Percentiles rank a stretch among this genome's conserved stretches.
These are phyloP conservation scores for Synergus japonicus DNA, from an alignment of 2,888 invertebrate species.

Conservation along the genomic window DNA sequence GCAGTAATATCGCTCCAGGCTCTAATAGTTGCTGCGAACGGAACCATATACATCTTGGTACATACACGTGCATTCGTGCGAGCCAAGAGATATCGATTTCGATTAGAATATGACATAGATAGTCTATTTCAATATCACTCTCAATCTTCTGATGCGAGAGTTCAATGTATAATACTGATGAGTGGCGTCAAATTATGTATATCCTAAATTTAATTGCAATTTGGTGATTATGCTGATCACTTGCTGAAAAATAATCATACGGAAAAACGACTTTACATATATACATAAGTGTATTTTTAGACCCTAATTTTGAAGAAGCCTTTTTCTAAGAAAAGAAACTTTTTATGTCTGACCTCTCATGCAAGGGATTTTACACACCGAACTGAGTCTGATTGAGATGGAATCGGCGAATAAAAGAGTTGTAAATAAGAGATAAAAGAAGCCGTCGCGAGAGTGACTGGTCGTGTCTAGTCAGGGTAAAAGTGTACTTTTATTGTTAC, in stretches of 20 bases:
- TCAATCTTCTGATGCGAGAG: too few relatives aligned
- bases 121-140: too few relatives aligned
- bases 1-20: slow-evolving; percentile 73
- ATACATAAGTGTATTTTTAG: too few relatives aligned
- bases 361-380: background rate
- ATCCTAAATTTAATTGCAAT: too few relatives aligned
- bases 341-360: slow-evolving; percentile 4
- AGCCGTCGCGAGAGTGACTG: slow-evolving; percentile 70
- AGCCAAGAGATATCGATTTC: slow-evolving; percentile 53
- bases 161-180: too few relatives aligned
- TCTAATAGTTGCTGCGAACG: slow-evolving; percentile 74
- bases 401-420: slow-evolving; percentile 77
- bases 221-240: too few relatives aligned
- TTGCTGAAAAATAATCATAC: too few relatives aligned
- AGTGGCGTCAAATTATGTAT: too few relatives aligned
- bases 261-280: too few relatives aligned
- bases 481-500: slow-evolving; percentile 75
- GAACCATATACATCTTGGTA: slow-evolving; percentile 63
- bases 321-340: background rate
- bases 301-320: background rate
- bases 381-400: slow-evolving; percentile 74
- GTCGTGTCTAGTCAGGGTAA: slow-evolving; percentile 71
- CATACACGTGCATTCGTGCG: slow-evolving; percentile 57
- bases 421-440: slow-evolving; percentile 73
- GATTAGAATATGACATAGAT: slow-evolving; percentile 47